Base-by-base conservation (phyloP, 2,888 invertebrate species). In the Graphium colonna region DNA sequence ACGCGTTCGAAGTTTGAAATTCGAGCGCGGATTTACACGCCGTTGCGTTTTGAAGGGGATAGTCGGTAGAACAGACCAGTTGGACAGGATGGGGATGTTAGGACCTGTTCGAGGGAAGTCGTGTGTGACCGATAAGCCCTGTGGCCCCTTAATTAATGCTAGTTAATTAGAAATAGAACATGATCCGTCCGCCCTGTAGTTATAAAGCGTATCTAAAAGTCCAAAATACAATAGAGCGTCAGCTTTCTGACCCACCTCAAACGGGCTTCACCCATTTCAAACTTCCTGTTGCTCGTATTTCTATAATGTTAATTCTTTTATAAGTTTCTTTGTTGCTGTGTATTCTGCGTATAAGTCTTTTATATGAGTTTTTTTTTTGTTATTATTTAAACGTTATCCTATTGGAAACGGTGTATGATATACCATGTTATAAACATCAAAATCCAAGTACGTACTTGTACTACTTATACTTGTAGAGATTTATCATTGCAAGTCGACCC, bases 1-100 rank as follows among this genome's bases (percentile, higher is more conserved):
- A 61, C 57, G 54, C 13, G 17, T n/a, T 17, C 2, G 67, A 65
- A 60, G 65, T 73, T 77, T 72, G 73, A 76, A 78, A 77, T 71
- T 75, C 64, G 74, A 68, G 62, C 66, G 64, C 75, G 87, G 87
- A 88, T 82, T 83, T 81, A 77, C 86, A 83, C 81, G 68, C 78
- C 70, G 70, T 63, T 82, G 77, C 21, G 61, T 54, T 75, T 69
- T 69, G 64, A 61, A 66, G 73, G 79, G 80, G 71, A 53, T 7
- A 31, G 8, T 10, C 8, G 3, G 10, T 10, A 9, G 63, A 57
- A n/a, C n/a, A n/a, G 56, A 62, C 64, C 64, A 66, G 46, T 42
- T 52, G 50, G 58, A 65, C 77, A 77, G 80, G 79, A 80, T 75
- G 68, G 63, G 65, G 65, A 53, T 58, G 59, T 61, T 50, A 36